phyloP scores from a whole-genome alignment of 2,888 invertebrate species.

The Ellobium chinense region DNA sequence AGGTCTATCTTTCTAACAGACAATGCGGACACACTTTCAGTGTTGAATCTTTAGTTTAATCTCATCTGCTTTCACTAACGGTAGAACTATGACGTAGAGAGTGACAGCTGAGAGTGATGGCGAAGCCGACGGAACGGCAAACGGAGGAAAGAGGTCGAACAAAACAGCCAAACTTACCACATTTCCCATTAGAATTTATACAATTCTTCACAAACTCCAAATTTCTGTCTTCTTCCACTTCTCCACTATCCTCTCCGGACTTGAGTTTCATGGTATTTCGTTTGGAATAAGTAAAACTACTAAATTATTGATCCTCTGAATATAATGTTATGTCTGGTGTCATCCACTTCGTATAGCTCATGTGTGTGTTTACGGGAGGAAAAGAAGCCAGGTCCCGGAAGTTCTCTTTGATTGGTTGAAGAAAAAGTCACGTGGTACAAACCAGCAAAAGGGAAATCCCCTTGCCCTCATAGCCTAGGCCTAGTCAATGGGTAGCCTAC shows the following conservation, averaged over 20 bases:
- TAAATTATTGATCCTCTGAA: too few species aligned
- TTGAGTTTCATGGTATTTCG: not conserved
- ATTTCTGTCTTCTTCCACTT: not conserved
- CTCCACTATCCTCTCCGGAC: not conserved
- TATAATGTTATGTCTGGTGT: too few species aligned
- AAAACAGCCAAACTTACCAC: not conserved
- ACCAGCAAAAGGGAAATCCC: not conserved
- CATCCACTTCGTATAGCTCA: too few species aligned
- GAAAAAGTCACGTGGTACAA: not conserved
- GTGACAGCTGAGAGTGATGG: too few species aligned
- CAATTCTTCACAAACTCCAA: not conserved
- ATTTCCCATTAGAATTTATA: not conserved
- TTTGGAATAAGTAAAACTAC: too few species aligned
- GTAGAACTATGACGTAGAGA: too few species aligned
- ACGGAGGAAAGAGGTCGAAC: not conserved
- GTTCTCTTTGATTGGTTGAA: not conserved
- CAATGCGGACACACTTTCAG: too few species aligned
- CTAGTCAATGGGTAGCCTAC: too few species aligned
- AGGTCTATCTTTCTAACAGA: too few species aligned
- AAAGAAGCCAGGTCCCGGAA: constrained; percentile 7
- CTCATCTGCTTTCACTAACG: too few species aligned
- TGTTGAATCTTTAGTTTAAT: too few species aligned
- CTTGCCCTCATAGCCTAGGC: not conserved
- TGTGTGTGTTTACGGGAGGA: constrained; percentile 5
- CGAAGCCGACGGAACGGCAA: too few species aligned